A percentile compares a stretch with the other conserved stretches of the same genome.
Conservation (phyloP, 2,888 invertebrate species). For the Asteroscopus sphinx region DNA sequence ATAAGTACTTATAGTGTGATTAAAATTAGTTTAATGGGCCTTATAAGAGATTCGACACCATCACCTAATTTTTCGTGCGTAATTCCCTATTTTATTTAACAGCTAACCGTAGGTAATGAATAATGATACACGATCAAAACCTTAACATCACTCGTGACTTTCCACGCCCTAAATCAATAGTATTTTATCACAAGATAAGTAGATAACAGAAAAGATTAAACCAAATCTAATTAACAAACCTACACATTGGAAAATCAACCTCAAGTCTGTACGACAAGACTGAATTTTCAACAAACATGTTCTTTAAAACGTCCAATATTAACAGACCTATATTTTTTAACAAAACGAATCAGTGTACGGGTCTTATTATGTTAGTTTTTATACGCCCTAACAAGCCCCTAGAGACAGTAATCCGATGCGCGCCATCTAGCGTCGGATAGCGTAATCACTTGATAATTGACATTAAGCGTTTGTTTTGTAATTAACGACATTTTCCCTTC, state of each 20-base stretch:
- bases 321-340: conserved; percentile 18
- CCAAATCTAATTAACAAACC: conserved; percentile 46
- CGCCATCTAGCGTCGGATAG: conserved; percentile 81
- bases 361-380: conserved; percentile 47
- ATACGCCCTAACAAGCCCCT: conserved; percentile 66
- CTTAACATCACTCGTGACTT: conserved; percentile 6
- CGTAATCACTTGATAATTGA: conserved; percentile 82
- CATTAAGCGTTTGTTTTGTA: conserved; percentile 68
- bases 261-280: accelerated
- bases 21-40: too few species aligned
- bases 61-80: too few species aligned
- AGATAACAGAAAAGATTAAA: conserved; percentile 47
- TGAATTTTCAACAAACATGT: conserved; percentile 3
- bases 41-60: too few species aligned
- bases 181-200: conserved; percentile 53
- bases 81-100: too few species aligned
- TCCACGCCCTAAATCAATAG: conserved; percentile 54
- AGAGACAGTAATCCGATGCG: conserved; percentile 74
- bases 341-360: conserved; percentile 5
- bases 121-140: conserved; percentile 2
- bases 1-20: too few species aligned
- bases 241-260: conserved; percentile 19
- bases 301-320: background rate
- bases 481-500: too few species aligned
- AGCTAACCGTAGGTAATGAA: background rate